A percentile compares a stretch with the other conserved stretches of the same genome.
phyloP scores from a whole-genome alignment of 2,888 invertebrate genomes.

The Tetragnatha montana region DNA sequence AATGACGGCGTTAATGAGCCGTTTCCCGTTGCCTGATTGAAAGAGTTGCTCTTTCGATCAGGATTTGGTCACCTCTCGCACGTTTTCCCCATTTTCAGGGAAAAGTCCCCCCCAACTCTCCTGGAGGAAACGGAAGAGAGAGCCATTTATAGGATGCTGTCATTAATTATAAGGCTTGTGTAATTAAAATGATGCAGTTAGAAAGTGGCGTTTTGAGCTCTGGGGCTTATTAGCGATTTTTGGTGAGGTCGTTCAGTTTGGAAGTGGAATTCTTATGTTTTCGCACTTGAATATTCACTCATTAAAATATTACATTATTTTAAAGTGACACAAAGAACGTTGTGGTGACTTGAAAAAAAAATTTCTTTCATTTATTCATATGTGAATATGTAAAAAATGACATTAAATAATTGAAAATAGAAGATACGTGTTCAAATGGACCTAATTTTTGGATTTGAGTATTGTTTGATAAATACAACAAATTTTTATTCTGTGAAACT shows the following conservation, averaged over 20 bases:
- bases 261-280: no score
- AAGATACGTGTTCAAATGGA: no score
- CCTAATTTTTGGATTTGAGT: no score
- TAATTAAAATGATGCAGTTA: conserved; percentile 6
- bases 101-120: background rate
- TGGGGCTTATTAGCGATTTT: background rate
- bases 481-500: no score
- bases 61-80: background rate
- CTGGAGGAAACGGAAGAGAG: background rate
- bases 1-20: conserved; percentile 18
- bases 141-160: background rate
- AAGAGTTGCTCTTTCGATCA: conserved; percentile 20
- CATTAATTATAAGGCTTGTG: conserved; percentile 28
- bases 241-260: background rate
- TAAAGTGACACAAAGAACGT: no score
- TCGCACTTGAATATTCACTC: no score
- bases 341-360: no score
- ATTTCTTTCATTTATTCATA: no score
- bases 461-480: no score
- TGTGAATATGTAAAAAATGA: no score
- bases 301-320: no score
- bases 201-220: background rate
- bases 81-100: conserved; percentile 10
- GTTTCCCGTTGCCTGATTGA: conserved; percentile 7
- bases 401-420: no score